These are phyloP conservation scores for Eilema depressum DNA, from an alignment of 2,888 invertebrate genomes.

Conservation along the genomic window DNA sequence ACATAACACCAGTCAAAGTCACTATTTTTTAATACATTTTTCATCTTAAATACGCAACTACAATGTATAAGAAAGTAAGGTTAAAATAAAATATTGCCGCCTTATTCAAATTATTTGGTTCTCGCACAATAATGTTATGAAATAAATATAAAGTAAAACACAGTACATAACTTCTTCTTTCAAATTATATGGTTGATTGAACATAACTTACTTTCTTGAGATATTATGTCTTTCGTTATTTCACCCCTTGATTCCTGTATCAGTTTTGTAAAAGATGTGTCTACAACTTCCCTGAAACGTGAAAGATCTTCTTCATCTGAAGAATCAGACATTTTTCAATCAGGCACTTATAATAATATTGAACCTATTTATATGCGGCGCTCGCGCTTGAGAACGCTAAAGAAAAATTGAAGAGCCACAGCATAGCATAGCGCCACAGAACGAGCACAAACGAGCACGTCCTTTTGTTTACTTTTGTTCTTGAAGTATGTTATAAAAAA, in stretches of 20 bases:
- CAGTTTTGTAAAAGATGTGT: constrained; percentile 75
- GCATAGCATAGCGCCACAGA: no score
- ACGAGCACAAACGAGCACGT: no score
- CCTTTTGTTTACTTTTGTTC: constrained; percentile 40
- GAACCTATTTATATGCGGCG: no score
- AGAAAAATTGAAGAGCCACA: no score
- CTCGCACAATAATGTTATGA: not conserved
- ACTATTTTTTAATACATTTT: no score
- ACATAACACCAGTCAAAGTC: no score
- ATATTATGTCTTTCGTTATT: constrained; percentile 58
- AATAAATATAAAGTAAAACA: not conserved
- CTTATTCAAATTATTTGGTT: not conserved
- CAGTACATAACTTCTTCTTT: not conserved
- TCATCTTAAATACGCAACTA: no score
- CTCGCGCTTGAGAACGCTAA: no score
- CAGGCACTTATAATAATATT: no score
- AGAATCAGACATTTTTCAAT: constrained; percentile 78
- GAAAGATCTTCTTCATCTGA: constrained; percentile 83
- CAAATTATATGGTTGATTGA: not conserved
- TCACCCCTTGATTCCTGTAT: constrained; percentile 60
- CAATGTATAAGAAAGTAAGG: not conserved
- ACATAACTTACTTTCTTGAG: constrained; percentile 34
- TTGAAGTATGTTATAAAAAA: constrained; percentile 11
- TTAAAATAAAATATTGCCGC: not conserved
- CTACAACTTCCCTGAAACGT: constrained; percentile 82